Evolutionary conservation across 2,888 invertebrate genomes (phyloP).

Genomic region (Xestobium rufovillosum): DNA sequence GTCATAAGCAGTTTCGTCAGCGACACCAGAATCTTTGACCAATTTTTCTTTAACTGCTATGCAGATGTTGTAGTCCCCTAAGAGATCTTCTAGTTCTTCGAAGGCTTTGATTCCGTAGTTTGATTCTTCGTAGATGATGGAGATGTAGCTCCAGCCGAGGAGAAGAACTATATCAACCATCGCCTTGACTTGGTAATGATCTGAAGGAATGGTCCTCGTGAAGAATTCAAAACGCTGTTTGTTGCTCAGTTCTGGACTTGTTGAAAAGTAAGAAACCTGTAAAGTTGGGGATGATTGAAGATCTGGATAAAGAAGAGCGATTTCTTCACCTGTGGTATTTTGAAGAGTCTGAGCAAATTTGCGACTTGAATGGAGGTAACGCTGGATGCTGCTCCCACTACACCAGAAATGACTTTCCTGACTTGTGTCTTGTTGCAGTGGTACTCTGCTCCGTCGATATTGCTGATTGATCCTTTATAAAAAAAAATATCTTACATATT

Average conservation of each 20-base stretch:
- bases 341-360: conserved; percentile 81
- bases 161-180: conserved; percentile 88
- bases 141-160: conserved; percentile 90
- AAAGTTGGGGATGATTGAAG: too few relatives aligned
- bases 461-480: conserved; percentile 83
- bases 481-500: too few relatives aligned
- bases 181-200: conserved; percentile 88
- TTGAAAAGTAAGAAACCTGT: conserved; percentile 93
- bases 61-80: conserved; percentile 80
- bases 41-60: conserved; percentile 92
- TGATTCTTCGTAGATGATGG: conserved; percentile 92
- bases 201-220: conserved; percentile 89
- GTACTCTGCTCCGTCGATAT: conserved; percentile 82
- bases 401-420: conserved; percentile 80
- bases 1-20: conserved; percentile 79
- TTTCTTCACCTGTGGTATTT: conserved; percentile 75
- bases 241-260: conserved; percentile 88
- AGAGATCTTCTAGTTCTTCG: conserved; percentile 81
- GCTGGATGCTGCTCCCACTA: conserved; percentile 83
- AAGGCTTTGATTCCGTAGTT: conserved; percentile 95
- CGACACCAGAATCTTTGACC: conserved; percentile 93
- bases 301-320: too few relatives aligned
- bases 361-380: conserved; percentile 96
- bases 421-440: conserved; percentile 78
- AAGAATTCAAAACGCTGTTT: conserved; percentile 93